Conservation (phyloP, 2,888 invertebrate species). For the Parnassius glacialis region DNA sequence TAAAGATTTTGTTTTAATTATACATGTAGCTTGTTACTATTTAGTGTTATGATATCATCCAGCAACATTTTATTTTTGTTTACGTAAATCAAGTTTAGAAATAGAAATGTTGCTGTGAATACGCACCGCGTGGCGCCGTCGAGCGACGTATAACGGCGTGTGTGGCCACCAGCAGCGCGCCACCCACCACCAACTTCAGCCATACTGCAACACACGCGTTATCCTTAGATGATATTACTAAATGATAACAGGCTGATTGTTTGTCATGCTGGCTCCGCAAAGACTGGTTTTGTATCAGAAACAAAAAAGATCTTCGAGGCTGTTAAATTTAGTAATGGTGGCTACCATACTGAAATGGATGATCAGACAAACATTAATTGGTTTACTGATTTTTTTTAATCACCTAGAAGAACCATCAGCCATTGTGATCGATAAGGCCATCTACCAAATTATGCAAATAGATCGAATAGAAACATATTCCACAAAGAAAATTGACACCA, state of each 20-base stretch:
- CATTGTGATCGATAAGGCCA: too few relatives aligned
- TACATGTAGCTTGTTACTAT: constrained; percentile 14
- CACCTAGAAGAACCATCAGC: too few relatives aligned
- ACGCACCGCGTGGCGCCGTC: constrained; percentile 85
- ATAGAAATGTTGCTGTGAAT: constrained; percentile 37
- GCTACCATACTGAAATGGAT: too few relatives aligned
- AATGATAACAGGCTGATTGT: constrained; percentile 10
- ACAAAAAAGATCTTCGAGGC: too few relatives aligned
- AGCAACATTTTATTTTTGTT: constrained; percentile 25
- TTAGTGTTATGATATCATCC: constrained; percentile 20
- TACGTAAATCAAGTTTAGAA: neutral
- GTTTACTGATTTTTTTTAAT: too few relatives aligned
- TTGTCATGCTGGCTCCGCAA: too few relatives aligned
- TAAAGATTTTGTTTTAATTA: neutral
- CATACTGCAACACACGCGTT: constrained; percentile 88
- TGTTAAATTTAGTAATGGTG: too few relatives aligned
- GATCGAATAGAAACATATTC: too few relatives aligned
- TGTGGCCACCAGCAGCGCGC: constrained; percentile 91
- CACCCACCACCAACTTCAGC: constrained; percentile 92
- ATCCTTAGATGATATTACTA: constrained; percentile 37
- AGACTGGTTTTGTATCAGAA: too few relatives aligned
- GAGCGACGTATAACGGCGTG: constrained; percentile 90
- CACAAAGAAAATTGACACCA: too few relatives aligned
- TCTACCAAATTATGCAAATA: too few relatives aligned
- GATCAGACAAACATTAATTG: too few relatives aligned